phyloP scores from a whole-genome alignment of 2,797 vertebrate genomes.

The Varecia variegata region DNA sequence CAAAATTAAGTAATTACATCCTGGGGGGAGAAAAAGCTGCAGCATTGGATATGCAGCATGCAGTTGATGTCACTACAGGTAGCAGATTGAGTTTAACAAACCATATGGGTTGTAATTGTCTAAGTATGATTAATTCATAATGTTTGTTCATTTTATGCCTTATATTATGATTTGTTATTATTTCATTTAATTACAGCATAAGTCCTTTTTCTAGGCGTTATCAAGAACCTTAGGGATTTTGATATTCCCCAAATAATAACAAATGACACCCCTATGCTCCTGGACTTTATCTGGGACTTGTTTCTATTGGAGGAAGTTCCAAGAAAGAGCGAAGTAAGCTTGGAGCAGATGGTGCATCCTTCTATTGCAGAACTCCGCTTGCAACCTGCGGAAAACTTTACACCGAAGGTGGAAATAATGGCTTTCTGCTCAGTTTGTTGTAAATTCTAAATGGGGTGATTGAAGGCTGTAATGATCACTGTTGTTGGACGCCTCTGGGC shows the following conservation, averaged over 20 bases:
- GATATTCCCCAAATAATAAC: constrained; percentile 90
- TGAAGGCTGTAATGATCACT: constrained; percentile 82
- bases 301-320: constrained; percentile 90
- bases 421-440: constrained; percentile 88
- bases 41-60: constrained; percentile 48
- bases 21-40: constrained; percentile 66
- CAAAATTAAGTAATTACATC: constrained; percentile 82
- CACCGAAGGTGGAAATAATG: constrained; percentile 90
- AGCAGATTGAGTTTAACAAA: constrained; percentile 99
- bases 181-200: constrained; percentile 86
- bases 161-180: constrained; percentile 96
- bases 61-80: constrained; percentile 84
- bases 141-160: constrained; percentile 98
- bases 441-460: constrained; percentile 86
- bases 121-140: constrained; percentile 94
- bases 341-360: constrained; percentile 89
- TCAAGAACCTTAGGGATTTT: constrained; percentile 91
- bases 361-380: constrained; percentile 87
- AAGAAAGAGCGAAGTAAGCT: constrained; percentile 85
- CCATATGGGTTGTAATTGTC: constrained; percentile 99
- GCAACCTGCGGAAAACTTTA: constrained; percentile 93
- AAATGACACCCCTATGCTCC: constrained; percentile 88
- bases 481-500: constrained; percentile 80
- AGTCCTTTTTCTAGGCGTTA: constrained; percentile 86
- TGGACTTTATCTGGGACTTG: constrained; percentile 88